These are phyloP conservation scores for Dioctria linearis DNA, from an alignment of 2,888 invertebrate species.

Conservation along the genomic window DNA sequence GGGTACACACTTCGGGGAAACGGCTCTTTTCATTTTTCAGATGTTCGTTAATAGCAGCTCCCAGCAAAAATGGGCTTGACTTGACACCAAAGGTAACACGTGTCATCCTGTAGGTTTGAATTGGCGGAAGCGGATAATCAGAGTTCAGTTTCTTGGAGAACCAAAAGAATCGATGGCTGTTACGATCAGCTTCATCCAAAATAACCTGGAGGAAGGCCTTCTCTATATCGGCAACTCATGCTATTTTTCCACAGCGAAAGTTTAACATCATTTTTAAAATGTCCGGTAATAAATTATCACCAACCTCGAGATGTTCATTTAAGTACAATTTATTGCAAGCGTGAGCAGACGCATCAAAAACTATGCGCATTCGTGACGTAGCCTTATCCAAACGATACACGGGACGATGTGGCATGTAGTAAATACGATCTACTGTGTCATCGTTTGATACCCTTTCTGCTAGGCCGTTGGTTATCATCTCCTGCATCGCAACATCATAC, in stretches of 20 bases:
- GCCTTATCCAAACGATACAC: not conserved
- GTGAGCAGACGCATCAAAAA: not conserved
- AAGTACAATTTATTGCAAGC: not conserved
- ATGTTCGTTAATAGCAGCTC: constrained; percentile 34
- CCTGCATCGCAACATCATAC: too few species aligned
- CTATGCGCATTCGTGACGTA: not conserved
- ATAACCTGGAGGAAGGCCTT: not conserved
- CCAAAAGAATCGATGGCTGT: not conserved
- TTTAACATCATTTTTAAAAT: not conserved
- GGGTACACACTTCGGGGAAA: constrained; percentile 3
- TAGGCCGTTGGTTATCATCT: too few species aligned
- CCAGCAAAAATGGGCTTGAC: constrained; percentile 46
- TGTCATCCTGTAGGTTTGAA: constrained; percentile 31
- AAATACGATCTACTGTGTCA: too few species aligned
- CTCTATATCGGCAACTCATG: not conserved
- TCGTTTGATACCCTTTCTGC: too few species aligned
- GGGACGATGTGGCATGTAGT: not conserved
- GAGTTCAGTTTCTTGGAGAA: not conserved
- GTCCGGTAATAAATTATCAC: constrained; percentile 9
- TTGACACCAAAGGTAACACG: constrained; percentile 54
- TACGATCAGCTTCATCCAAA: not conserved
- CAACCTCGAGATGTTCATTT: constrained; percentile 4
- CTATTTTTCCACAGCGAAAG: constrained; percentile 18
- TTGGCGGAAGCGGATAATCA: not conserved
- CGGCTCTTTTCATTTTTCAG: constrained; percentile 5